Evolutionary conservation across 1,140 invertebrate species (phyloP).

Genomic region (Ceratoteleas bidentatus): DNA sequence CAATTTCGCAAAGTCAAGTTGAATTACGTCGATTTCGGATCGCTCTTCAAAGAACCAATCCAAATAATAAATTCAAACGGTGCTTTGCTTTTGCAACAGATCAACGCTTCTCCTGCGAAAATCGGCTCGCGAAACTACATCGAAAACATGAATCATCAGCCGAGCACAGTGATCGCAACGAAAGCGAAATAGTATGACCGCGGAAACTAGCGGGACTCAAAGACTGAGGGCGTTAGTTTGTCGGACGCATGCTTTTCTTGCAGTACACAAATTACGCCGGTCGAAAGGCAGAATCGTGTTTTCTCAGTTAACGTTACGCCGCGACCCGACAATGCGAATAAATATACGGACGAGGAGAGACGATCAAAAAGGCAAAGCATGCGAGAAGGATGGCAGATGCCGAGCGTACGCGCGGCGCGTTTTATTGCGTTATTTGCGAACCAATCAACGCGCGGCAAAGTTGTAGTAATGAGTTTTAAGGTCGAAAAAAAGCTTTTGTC

Average conservation of each 20-base stretch:
- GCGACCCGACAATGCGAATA: conserved; percentile 41
- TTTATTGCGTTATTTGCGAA: conserved; percentile 47
- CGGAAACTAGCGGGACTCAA: conserved; percentile 2
- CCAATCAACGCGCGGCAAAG: conserved; percentile 38
- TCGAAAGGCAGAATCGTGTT: conserved; percentile 42
- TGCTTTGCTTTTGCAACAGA: no score
- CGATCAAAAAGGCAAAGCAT: conserved; percentile 15
- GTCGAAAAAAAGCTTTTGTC: not conserved
- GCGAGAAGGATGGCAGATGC: conserved; percentile 11
- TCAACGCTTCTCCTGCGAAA: not conserved
- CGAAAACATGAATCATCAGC: not conserved
- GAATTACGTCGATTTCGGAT: no score
- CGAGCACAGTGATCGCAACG: not conserved
- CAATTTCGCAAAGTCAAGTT: no score
- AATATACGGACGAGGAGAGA: conserved; percentile 27
- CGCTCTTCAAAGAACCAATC: no score
- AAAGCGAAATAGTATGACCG: conserved; percentile 12
- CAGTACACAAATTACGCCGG: conserved; percentile 33
- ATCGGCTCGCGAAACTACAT: not conserved
- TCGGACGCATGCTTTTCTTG: conserved; percentile 30
- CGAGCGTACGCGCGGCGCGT: conserved; percentile 17
- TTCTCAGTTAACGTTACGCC: conserved; percentile 36
- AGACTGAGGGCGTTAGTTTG: conserved; percentile 12
- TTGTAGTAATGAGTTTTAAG: conserved; percentile 12
- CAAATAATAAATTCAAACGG: no score